Evolutionary conservation across 2,113 vertebrate genomes (phyloP), one percentile per base, ranked within the genome.

Genomic region (Asarcornis scutulata): DNA sequence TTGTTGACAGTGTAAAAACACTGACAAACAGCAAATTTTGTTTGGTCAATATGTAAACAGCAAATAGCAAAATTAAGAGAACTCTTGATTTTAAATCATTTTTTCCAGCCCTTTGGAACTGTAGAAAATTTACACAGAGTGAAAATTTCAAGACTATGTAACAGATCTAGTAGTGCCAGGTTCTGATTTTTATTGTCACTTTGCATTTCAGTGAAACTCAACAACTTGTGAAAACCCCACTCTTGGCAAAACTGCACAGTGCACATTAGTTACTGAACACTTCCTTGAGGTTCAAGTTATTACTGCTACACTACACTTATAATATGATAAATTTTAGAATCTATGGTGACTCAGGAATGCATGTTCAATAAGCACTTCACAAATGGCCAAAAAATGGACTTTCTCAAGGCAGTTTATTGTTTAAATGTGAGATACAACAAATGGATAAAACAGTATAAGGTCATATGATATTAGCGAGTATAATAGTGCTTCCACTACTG

Each of bases 231-330:
- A 91, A 83, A 83, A 27, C 5, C 32, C 22, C 34, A 2, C 29
- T 77, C 44, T 56, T 83, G 58, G 29, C 4, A 73, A 76, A 88
- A 52, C 16, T 38, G 5, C 48, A 25, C 5, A 6, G 55, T 52
- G 21, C 11, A 38, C 9, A 26, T 18, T 31, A 67, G 26, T 75
- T 60, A 32, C 23, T n/a, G 48, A 13, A 46, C 13, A 20, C 71
- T 85, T 81, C n/a, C 60, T n/a, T 40, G 13, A 81, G 8, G 12
- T 74, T 89, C 22, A n/a, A 46, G 48, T 64, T 66, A 20, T 11
- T 66, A 16, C n/a, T 0, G 0, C 4, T 36, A 6, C 64, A 11
- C 18, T 44, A 42, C 32, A 58, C 63, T 42, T 64, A 8, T 17
- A 60, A 50, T 36, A 3, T 4, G 4, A 8, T 26, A 68, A 48